Evolutionary conservation across 2,797 vertebrate genomes (phyloP).

Genomic region (Perodicticus potto): DNA sequence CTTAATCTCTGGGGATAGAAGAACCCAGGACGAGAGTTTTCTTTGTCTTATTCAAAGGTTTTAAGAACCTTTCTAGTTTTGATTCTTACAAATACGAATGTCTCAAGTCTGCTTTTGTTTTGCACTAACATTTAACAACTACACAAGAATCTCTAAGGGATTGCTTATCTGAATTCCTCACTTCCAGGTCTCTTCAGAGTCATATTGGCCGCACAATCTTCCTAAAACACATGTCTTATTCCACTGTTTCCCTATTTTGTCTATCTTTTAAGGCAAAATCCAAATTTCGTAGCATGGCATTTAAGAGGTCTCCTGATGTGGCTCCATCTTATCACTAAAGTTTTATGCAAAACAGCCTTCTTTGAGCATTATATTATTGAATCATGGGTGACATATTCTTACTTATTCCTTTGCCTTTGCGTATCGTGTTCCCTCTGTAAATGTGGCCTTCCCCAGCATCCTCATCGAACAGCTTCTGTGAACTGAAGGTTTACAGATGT

Average conservation of each 20-base stretch:
- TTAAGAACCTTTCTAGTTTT: background rate
- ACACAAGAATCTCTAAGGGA: background rate
- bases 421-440: background rate
- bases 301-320: background rate
- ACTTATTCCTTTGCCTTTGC: background rate
- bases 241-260: background rate
- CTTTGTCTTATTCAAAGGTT: background rate
- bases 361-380: background rate
- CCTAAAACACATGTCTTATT: background rate
- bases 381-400: background rate
- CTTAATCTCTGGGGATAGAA: background rate
- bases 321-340: background rate
- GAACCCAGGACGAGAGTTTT: background rate
- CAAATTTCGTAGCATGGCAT: background rate
- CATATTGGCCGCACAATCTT: background rate
- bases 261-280: background rate
- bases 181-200: background rate
- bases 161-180: background rate
- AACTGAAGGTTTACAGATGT: background rate
- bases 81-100: constrained; percentile 6
- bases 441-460: background rate
- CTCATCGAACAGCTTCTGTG: background rate
- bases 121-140: background rate
- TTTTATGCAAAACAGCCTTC: background rate
- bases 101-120: constrained; percentile 18